A percentile compares a stretch with the other conserved stretches of the same genome.
phyloP scores from a whole-genome alignment of 2,113 vertebrate genomes.

The Leptodactylus fuscus region DNA sequence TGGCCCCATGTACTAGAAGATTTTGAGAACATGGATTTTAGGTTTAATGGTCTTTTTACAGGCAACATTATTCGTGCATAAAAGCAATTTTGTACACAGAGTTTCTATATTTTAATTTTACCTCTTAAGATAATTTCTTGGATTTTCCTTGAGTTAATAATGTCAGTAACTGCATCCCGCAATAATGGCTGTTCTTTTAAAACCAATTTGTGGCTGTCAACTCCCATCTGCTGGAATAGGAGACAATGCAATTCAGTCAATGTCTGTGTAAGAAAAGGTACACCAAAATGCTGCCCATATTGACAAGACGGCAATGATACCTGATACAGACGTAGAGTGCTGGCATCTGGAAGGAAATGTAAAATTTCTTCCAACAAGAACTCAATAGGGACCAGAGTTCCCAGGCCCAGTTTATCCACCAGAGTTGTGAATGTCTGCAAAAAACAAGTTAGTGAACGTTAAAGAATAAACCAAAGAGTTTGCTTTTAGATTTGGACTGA shows the following conservation, averaged over 20 bases:
- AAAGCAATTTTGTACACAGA: too few species aligned
- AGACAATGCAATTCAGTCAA: background rate
- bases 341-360: conserved; percentile 89
- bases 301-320: conserved; percentile 67
- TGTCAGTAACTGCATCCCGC: conserved; percentile 85
- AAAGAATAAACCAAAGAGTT: too few species aligned
- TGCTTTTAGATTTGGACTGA: too few species aligned
- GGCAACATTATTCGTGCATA: too few species aligned
- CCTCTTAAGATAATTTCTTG: conserved; percentile 97
- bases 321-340: conserved; percentile 89
- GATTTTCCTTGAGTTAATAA: conserved; percentile 90
- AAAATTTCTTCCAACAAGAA: conserved; percentile 89
- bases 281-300: background rate
- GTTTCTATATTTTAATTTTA: conserved; percentile 60
- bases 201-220: conserved; percentile 84
- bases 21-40: too few species aligned
- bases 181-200: conserved; percentile 86
- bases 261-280: background rate
- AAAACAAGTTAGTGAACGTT: background rate
- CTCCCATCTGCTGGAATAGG: conserved; percentile 80
- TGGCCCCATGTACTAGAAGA: too few species aligned
- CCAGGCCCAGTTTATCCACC: conserved; percentile 93
- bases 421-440: conserved; percentile 83
- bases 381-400: conserved; percentile 89
- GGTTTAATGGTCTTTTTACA: too few species aligned